These are phyloP conservation scores for Brachyptera putata DNA, from an alignment of 2,888 invertebrate species.

Conservation along the genomic window DNA sequence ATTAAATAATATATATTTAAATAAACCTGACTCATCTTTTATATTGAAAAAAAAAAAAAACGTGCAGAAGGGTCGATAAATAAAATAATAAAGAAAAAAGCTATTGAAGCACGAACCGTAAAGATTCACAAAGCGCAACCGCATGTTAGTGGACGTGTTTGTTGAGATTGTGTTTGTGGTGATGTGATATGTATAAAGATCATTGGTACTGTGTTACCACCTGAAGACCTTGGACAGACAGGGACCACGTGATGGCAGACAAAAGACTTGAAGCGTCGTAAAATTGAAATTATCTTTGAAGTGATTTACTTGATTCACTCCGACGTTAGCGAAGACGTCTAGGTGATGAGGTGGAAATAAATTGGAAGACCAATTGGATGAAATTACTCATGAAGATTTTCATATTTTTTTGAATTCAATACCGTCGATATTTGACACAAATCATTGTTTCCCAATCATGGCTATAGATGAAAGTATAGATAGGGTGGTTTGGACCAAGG, in stretches of 20 bases:
- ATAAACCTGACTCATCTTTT: slow-evolving; percentile 6
- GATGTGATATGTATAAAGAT: slow-evolving; percentile 1
- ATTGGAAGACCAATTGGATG: no score
- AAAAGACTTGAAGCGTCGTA: neutral
- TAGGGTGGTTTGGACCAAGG: no score
- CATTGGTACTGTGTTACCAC: no score
- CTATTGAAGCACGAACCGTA: slow-evolving; percentile 13
- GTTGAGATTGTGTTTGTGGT: neutral
- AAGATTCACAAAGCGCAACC: slow-evolving; percentile 9
- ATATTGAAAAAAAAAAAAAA: slow-evolving; percentile 2
- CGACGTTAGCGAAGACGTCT: no score
- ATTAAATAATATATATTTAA: no score
- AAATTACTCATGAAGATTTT: no score
- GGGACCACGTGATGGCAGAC: neutral
- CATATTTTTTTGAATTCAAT: no score
- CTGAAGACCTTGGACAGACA: slow-evolving; percentile 6
- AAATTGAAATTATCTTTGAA: neutral
- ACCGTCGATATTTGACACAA: no score
- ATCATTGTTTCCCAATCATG: no score
- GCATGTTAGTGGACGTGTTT: slow-evolving; percentile 9
- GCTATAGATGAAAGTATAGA: no score
- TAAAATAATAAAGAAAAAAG: slow-evolving; percentile 17
- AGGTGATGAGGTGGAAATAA: no score
- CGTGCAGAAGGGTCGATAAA: slow-evolving; percentile 17
- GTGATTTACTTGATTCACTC: neutral